Evolutionary conservation across 2,797 vertebrate genomes (phyloP).

Genomic region (Cottoperca gobio): DNA sequence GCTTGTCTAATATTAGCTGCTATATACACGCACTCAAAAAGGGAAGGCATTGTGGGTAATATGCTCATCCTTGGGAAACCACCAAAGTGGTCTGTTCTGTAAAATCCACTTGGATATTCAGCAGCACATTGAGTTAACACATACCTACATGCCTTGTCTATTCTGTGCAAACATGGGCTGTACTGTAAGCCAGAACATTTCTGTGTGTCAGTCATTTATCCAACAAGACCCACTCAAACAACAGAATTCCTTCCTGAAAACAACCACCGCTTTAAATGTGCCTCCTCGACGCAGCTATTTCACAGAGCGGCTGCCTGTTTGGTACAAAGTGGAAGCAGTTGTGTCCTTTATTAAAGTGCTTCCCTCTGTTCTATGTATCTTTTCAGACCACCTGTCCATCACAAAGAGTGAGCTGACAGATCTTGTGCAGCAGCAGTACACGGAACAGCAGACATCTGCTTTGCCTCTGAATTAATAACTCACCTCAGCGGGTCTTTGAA

Average conservation of each 20-base stretch:
- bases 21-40: neutral
- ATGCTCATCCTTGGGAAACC: neutral
- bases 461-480: neutral
- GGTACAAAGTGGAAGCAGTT: neutral
- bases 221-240: slow-evolving; percentile 31
- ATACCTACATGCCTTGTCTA: neutral
- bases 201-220: slow-evolving; percentile 13
- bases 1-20: neutral
- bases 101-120: slow-evolving; percentile 5
- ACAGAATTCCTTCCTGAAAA: slow-evolving; percentile 37
- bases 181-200: neutral
- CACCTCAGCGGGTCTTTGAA: neutral
- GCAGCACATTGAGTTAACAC: neutral
- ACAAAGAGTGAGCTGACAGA: neutral
- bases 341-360: neutral
- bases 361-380: neutral
- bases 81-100: neutral
- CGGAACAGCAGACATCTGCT: slow-evolving; percentile 1
- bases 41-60: neutral
- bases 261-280: slow-evolving; percentile 32
- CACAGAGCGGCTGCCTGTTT: neutral
- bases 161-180: neutral
- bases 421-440: neutral
- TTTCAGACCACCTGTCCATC: slow-evolving; percentile 3
- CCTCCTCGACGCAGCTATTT: neutral